These are phyloP conservation scores for Pachycephala philippinensis DNA, from an alignment of 2,113 vertebrate species.

Conservation along the genomic window DNA sequence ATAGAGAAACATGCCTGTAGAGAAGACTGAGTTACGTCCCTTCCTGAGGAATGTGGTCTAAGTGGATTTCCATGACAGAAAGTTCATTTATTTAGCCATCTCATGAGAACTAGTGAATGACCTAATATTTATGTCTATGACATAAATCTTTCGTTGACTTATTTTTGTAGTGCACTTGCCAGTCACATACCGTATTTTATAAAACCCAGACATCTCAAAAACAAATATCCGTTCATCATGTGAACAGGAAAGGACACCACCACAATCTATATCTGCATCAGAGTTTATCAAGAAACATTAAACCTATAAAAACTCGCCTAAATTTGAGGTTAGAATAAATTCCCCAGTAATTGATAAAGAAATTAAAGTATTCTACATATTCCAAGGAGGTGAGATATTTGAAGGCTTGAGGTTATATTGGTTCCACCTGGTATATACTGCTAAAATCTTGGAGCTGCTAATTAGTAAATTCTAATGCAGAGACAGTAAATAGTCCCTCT, in stretches of 20 bases:
- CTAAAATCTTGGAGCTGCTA: background rate
- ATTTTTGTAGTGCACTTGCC: background rate
- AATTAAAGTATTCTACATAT: background rate
- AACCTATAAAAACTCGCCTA: background rate
- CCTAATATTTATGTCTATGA: background rate
- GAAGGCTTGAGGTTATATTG: background rate
- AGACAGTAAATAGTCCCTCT: background rate
- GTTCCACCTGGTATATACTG: background rate
- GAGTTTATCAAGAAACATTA: background rate
- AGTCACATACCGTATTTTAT: background rate
- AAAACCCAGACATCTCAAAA: background rate
- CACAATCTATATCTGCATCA: background rate
- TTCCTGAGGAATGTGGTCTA: background rate
- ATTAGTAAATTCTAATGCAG: background rate
- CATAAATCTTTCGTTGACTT: background rate
- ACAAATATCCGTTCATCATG: background rate
- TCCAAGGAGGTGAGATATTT: background rate
- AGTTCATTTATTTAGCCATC: background rate
- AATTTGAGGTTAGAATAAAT: background rate
- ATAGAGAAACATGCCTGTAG: rapidly evolving
- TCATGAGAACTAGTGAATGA: background rate
- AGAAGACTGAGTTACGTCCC: background rate
- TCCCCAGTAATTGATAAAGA: background rate
- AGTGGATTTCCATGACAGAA: background rate
- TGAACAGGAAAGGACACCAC: background rate